Conservation (phyloP, 1,140 invertebrate genomes). For the Schlechtendalia chinensis region DNA sequence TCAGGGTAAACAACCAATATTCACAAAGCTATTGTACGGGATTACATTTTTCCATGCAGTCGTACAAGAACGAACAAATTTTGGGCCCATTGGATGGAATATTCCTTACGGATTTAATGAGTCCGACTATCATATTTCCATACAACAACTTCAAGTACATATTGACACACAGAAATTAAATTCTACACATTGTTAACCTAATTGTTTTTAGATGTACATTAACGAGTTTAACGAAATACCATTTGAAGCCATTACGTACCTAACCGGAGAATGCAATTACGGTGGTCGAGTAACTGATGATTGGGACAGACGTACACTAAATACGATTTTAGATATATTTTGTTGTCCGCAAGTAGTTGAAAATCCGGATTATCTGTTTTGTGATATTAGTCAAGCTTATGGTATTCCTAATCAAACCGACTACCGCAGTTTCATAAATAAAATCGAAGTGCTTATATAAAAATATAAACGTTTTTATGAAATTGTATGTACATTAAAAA, state of each 20-base stretch:
- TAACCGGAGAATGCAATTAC: conserved; percentile 94
- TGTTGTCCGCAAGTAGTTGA: conserved; percentile 69
- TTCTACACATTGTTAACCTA: background rate
- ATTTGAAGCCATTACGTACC: conserved; percentile 82
- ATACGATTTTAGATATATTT: conserved; percentile 78
- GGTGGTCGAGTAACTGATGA: conserved; percentile 92
- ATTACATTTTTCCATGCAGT: conserved; percentile 93
- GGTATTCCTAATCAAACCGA: conserved; percentile 65
- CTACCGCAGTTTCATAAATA: conserved; percentile 69
- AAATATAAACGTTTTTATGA: too few relatives aligned
- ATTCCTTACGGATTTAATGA: conserved; percentile 93
- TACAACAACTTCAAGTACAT: conserved; percentile 82
- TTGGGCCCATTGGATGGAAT: conserved; percentile 92
- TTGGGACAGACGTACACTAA: conserved; percentile 83
- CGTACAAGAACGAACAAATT: conserved; percentile 79
- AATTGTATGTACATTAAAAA: too few relatives aligned
- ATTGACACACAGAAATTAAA: conserved; percentile 56
- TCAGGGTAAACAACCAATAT: conserved; percentile 66
- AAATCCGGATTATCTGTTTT: conserved; percentile 64
- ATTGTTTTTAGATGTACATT: conserved; percentile 54
- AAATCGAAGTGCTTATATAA: conserved; percentile 60
- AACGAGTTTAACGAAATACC: conserved; percentile 63
- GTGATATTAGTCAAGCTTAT: conserved; percentile 62
- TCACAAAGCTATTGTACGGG: conserved; percentile 80
- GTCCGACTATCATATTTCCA: conserved; percentile 88